Percentiles rank a stretch among this genome's conserved stretches.
Conservation (phyloP, 2,113 vertebrate species). For the Corythornis cristatus region DNA sequence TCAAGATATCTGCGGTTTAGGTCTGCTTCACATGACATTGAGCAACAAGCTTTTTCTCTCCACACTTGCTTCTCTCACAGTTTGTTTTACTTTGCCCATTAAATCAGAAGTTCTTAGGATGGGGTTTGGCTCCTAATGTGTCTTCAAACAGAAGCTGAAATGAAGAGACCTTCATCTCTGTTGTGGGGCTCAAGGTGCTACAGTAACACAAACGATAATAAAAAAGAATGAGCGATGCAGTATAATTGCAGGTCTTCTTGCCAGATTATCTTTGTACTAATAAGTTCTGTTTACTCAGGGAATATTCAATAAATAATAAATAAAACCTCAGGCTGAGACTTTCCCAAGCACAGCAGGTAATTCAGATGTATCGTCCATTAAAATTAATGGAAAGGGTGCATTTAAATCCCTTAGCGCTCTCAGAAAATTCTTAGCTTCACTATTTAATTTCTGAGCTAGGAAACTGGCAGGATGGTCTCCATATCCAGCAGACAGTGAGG, state of each 20-base stretch:
- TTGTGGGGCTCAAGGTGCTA: slow-evolving; percentile 39
- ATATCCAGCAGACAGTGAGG: background rate
- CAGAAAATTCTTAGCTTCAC: background rate
- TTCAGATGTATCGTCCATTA: slow-evolving; percentile 21
- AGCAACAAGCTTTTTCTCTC: background rate
- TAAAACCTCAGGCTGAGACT: slow-evolving; percentile 38
- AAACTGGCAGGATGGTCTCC: background rate
- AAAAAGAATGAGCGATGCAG: background rate
- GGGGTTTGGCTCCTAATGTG: background rate
- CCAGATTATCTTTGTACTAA: slow-evolving; percentile 33
- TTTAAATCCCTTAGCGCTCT: background rate
- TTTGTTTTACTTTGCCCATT: slow-evolving; percentile 21
- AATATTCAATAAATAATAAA: slow-evolving; percentile 69
- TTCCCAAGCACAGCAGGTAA: slow-evolving; percentile 28
- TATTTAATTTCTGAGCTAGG: background rate
- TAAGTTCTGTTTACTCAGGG: slow-evolving; percentile 57
- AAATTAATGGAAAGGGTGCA: slow-evolving; percentile 38
- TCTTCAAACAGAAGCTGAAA: slow-evolving; percentile 27
- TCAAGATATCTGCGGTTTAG: background rate
- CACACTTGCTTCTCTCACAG: background rate
- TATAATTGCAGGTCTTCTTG: slow-evolving; percentile 26
- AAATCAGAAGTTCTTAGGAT: background rate
- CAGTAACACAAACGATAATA: slow-evolving; percentile 49
- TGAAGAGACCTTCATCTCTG: background rate
- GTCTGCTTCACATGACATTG: background rate